Evolutionary conservation across 1,140 invertebrate species (phyloP).

Genomic region (Halesus radiatus): DNA sequence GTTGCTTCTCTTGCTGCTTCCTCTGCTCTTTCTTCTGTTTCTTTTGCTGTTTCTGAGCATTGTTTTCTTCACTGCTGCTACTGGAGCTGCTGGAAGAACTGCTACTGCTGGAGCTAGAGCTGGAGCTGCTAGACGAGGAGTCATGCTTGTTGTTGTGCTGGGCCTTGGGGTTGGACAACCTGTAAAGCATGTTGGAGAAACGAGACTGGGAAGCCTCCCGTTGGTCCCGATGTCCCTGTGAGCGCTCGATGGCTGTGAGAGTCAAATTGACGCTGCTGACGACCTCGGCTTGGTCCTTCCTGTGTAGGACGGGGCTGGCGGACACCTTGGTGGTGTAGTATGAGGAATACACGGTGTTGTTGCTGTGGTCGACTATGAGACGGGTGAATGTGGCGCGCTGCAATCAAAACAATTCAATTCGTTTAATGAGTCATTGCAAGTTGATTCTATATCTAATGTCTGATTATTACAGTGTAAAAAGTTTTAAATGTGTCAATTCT

Average conservation of each 20-base stretch:
- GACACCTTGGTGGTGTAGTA: conserved; percentile 73
- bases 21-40: conserved; percentile 35
- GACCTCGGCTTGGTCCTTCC: conserved; percentile 73
- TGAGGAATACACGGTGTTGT: conserved; percentile 75
- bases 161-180: conserved; percentile 37
- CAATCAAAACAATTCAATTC: conserved; percentile 30
- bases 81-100: conserved; percentile 28
- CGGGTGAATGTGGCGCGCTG: conserved; percentile 70
- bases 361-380: conserved; percentile 69
- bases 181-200: conserved; percentile 72
- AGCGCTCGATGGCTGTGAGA: conserved; percentile 63
- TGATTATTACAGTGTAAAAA: too few relatives aligned
- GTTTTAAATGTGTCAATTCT: too few relatives aligned
- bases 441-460: too few relatives aligned
- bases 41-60: neutral
- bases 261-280: conserved; percentile 72
- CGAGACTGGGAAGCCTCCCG: conserved; percentile 63
- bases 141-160: neutral
- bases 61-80: conserved; percentile 23
- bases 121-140: conserved; percentile 32
- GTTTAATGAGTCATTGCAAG: too few relatives aligned
- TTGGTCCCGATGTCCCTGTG: conserved; percentile 64
- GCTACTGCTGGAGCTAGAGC: conserved; percentile 39
- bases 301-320: conserved; percentile 70
- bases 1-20: conserved; percentile 17